A percentile compares a stretch with the other conserved stretches of the same genome.
phyloP scores from a whole-genome alignment of 1,140 invertebrate genomes.

The Tetramorium parvispinum region DNA sequence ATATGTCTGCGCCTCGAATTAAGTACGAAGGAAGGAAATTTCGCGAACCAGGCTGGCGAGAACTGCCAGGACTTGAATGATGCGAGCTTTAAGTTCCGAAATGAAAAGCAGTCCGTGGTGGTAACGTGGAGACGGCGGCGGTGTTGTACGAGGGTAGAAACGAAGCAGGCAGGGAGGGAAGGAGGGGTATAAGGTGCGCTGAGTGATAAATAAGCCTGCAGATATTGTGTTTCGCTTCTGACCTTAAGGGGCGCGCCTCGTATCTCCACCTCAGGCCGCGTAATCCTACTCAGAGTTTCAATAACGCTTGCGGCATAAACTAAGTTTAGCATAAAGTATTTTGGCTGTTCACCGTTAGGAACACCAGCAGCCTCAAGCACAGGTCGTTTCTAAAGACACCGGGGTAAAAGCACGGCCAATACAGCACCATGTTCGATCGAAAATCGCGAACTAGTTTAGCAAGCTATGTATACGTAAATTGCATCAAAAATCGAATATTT shows the following conservation, averaged over 20 bases:
- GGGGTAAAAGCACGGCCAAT: constrained; percentile 10
- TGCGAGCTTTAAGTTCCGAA: constrained; percentile 56
- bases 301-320: constrained; percentile 75
- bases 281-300: constrained; percentile 74
- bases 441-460: constrained; percentile 3
- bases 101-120: constrained; percentile 46
- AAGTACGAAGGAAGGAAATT: constrained; percentile 50
- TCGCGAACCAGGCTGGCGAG: constrained; percentile 22
- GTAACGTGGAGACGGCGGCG: constrained; percentile 28
- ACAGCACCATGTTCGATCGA: neutral
- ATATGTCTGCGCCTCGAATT: constrained; percentile 40
- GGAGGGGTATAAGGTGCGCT: constrained; percentile 30
- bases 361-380: constrained; percentile 49
- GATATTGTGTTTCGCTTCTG: constrained; percentile 75
- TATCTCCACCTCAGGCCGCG: constrained; percentile 62
- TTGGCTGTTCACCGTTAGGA: constrained; percentile 56
- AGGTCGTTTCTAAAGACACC: constrained; percentile 44
- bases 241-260: constrained; percentile 67
- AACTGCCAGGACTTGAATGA: constrained; percentile 54
- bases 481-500: neutral
- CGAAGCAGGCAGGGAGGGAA: neutral
- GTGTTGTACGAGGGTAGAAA: neutral
- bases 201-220: constrained; percentile 76
- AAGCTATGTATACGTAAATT: neutral
- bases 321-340: constrained; percentile 77